phyloP scores from a whole-genome alignment of 92 coral and sea anemone species.

The Zoanthus solanderi region DNA sequence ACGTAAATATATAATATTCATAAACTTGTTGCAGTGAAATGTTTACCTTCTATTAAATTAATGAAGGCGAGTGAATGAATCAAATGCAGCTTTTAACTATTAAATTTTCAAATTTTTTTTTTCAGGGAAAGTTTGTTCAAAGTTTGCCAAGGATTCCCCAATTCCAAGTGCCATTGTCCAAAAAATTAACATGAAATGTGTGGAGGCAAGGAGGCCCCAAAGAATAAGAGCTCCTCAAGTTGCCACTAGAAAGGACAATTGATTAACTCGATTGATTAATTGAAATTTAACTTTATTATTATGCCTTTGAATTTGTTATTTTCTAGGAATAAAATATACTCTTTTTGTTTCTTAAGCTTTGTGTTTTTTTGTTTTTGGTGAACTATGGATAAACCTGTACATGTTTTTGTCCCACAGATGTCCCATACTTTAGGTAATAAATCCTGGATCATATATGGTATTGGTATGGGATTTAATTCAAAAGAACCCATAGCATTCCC shows the following conservation, averaged over 20 bases:
- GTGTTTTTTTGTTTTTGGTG: neutral
- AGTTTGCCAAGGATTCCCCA: constrained; percentile 20
- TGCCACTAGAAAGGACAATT: neutral
- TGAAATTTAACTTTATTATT: neutral
- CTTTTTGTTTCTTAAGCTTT: neutral
- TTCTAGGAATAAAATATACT: neutral
- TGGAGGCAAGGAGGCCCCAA: constrained; percentile 34
- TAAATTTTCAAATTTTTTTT: neutral
- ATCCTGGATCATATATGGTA: constrained; percentile 6
- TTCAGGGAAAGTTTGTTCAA: constrained; percentile 16
- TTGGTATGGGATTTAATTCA: constrained; percentile 17
- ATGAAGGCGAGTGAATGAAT: constrained; percentile 26
- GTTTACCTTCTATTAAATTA: constrained; percentile 3
- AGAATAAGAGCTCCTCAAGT: constrained; percentile 12
- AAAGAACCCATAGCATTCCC: constrained; percentile 10
- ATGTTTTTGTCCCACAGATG: neutral
- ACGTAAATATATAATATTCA: neutral
- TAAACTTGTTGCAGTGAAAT: neutral
- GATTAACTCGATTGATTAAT: neutral
- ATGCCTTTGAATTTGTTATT: constrained; percentile 1
- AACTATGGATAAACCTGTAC: constrained; percentile 10
- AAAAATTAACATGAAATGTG: neutral
- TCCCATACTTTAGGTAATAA: constrained; percentile 7
- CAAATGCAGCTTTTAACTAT: neutral
- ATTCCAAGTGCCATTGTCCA: neutral